A percentile compares a stretch with the other conserved stretches of the same genome.
Conservation (phyloP, 1,140 invertebrate genomes). For the Drosophila athabasca region DNA sequence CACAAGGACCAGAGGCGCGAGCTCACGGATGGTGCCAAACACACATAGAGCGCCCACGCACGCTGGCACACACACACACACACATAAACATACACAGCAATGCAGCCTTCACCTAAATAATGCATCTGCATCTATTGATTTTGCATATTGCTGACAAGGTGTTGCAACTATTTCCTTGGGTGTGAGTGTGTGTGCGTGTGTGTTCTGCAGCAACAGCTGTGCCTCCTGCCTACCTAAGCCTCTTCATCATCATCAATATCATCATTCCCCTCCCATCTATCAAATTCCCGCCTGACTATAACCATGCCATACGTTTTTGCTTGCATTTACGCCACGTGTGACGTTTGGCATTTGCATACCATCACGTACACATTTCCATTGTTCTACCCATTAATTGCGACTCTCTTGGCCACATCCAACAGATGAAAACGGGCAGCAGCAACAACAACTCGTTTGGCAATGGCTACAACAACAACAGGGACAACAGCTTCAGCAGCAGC, state of each 20-base stretch:
- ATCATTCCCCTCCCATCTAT: no score
- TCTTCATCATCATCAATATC: neutral
- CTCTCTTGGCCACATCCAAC: slow-evolving; percentile 12
- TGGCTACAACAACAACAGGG: slow-evolving; percentile 33
- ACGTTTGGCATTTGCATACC: slow-evolving; percentile 64
- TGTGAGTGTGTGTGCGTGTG: neutral
- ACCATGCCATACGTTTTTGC: slow-evolving; percentile 10
- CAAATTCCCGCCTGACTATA: neutral
- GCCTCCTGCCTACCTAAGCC: slow-evolving; percentile 9
- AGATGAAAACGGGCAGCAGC: slow-evolving; percentile 70
- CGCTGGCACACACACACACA: slow-evolving; percentile 31
- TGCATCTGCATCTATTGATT: slow-evolving; percentile 59
- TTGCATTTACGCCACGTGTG: slow-evolving; percentile 63
- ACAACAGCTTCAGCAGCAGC: slow-evolving; percentile 25
- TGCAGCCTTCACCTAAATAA: slow-evolving; percentile 42
- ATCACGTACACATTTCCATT: slow-evolving; percentile 50
- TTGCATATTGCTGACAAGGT: slow-evolving; percentile 50
- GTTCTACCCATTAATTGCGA: slow-evolving; percentile 44
- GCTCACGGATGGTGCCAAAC: slow-evolving; percentile 27
- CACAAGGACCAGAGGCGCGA: no score
- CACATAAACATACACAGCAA: slow-evolving; percentile 8
- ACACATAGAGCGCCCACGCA: slow-evolving; percentile 39
- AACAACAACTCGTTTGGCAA: slow-evolving; percentile 52
- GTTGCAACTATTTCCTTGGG: slow-evolving; percentile 16
- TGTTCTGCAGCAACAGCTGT: slow-evolving; percentile 62